Evolutionary conservation across 2,113 vertebrate genomes (phyloP).

Genomic region (Arothron firmamentum): DNA sequence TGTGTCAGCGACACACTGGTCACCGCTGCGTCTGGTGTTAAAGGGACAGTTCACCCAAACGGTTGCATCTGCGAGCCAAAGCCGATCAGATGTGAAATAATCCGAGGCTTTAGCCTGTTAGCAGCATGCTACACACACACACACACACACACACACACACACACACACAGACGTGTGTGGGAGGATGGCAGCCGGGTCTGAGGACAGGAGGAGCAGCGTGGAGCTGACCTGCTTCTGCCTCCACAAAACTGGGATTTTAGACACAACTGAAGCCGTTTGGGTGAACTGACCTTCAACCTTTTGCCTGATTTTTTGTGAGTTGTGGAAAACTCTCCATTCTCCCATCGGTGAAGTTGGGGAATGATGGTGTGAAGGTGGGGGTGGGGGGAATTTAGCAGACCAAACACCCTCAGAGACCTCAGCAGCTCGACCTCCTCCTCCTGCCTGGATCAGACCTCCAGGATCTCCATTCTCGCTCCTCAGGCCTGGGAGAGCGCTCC

Average conservation of each 20-base stretch:
- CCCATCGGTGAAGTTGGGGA: conserved; percentile 3
- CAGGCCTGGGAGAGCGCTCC: conserved; percentile 23
- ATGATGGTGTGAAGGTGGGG: neutral
- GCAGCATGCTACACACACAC: too few relatives aligned
- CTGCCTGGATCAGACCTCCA: conserved; percentile 33
- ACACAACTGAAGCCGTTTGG: conserved; percentile 1
- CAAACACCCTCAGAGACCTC: conserved; percentile 20
- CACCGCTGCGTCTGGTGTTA: neutral
- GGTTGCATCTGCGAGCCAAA: too few relatives aligned
- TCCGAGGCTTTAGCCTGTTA: too few relatives aligned
- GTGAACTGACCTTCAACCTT: conserved; percentile 36
- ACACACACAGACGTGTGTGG: too few relatives aligned
- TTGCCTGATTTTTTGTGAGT: neutral
- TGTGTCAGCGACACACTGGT: neutral
- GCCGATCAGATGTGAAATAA: neutral
- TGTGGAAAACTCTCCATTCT: neutral
- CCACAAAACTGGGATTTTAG: too few relatives aligned
- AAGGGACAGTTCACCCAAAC: conserved; percentile 46
- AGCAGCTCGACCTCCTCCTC: conserved; percentile 30
- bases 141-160: too few relatives aligned
- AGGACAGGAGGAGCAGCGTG: neutral
- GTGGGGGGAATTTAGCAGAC: neutral
- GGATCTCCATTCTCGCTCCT: conserved; percentile 43
- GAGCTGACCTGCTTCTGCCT: neutral
- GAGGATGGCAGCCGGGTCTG: neutral